Percentiles rank a stretch among this genome's conserved stretches.
Evolutionary conservation across 2,888 invertebrate species (phyloP).

Genomic region (Stenotaenia linearis): DNA sequence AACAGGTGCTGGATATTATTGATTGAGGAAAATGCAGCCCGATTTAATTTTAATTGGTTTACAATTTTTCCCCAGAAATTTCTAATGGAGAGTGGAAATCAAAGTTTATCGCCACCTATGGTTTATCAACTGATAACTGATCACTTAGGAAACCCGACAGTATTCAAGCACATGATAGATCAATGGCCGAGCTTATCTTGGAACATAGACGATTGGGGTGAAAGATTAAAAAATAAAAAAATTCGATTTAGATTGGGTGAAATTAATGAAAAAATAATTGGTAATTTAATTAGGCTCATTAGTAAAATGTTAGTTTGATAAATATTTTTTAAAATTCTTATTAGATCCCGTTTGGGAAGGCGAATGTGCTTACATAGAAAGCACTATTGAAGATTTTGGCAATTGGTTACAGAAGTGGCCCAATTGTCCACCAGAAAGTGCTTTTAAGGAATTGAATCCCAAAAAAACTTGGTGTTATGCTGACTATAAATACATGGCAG

Average conservation of each 20-base stretch:
- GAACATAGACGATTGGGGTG: slow-evolving; percentile 56
- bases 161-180: slow-evolving; percentile 33
- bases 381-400: slow-evolving; percentile 62
- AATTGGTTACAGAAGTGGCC: slow-evolving; percentile 42
- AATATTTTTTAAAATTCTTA: neutral
- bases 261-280: neutral
- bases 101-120: neutral
- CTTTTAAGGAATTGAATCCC: slow-evolving; percentile 36
- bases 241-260: slow-evolving; percentile 32
- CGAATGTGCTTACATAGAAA: slow-evolving; percentile 55
- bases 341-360: slow-evolving; percentile 70
- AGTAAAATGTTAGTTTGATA: neutral
- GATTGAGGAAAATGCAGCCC: neutral
- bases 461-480: slow-evolving; percentile 67
- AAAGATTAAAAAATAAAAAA: slow-evolving; percentile 50
- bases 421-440: slow-evolving; percentile 36
- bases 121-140: neutral
- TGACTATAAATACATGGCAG: slow-evolving; percentile 74
- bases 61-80: neutral
- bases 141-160: slow-evolving; percentile 30
- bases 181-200: slow-evolving; percentile 35
- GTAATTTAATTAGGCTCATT: neutral
- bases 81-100: neutral
- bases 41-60: neutral
- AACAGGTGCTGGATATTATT: too few species aligned